A percentile compares a stretch with the other conserved stretches of the same genome.
phyloP scores from a whole-genome alignment of 2,113 vertebrate species.

The Tinamus guttatus region DNA sequence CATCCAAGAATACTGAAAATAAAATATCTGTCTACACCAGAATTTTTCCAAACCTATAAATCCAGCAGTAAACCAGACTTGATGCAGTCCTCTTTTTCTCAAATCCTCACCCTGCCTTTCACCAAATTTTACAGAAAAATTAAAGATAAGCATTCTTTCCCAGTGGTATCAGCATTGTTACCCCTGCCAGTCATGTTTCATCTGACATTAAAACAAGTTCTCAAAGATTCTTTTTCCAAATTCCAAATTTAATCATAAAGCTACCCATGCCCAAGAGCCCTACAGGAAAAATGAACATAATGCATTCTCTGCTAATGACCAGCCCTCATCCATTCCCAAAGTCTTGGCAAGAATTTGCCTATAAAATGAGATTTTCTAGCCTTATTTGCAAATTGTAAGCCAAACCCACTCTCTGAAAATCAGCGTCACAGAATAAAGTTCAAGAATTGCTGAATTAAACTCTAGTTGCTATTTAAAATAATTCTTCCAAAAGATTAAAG shows the following conservation, averaged over 20 bases:
- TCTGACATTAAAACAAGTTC: not conserved
- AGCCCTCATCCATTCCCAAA: not conserved
- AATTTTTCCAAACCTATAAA: not conserved
- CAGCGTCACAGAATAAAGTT: not conserved
- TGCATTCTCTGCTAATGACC: not conserved
- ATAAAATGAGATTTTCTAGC: not conserved
- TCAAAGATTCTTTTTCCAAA: not conserved
- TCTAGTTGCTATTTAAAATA: not conserved
- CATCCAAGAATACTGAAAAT: slow-evolving; percentile 53
- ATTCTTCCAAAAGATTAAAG: not conserved
- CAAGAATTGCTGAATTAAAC: not conserved
- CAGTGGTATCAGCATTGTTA: not conserved
- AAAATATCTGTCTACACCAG: slow-evolving; percentile 9
- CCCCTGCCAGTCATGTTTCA: not conserved
- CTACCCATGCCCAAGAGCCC: not conserved
- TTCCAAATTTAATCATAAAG: not conserved
- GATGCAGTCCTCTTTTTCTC: not conserved
- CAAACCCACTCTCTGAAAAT: not conserved
- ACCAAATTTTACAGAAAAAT: not conserved
- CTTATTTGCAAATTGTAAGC: not conserved
- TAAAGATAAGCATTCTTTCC: not conserved
- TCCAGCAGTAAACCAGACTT: not conserved
- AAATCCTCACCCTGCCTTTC: not conserved
- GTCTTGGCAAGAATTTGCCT: not conserved
- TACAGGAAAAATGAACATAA: not conserved